Conservation (phyloP, 2,113 vertebrate species). For the Chloebia gouldiae region DNA sequence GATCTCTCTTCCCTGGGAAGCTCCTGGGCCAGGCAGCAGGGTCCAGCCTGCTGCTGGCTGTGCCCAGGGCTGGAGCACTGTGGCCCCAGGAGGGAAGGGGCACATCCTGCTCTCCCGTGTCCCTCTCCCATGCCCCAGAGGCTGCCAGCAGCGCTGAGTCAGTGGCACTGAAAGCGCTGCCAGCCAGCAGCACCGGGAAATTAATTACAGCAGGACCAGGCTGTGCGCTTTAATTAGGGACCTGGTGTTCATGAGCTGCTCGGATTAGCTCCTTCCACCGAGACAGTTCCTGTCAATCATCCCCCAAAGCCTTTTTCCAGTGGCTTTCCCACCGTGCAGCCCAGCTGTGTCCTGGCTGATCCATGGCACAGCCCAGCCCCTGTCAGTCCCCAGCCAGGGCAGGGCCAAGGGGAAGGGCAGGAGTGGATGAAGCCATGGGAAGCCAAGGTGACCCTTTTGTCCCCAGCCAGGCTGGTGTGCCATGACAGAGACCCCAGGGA, state of each 20-base stretch:
- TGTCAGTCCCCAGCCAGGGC: accelerated
- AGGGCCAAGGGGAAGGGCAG: neutral
- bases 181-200: neutral
- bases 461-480: neutral
- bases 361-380: neutral
- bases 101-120: neutral
- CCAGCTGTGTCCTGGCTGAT: neutral
- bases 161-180: neutral
- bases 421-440: neutral
- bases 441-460: neutral
- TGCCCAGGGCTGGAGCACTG: neutral
- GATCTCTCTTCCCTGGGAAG: neutral
- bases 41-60: neutral
- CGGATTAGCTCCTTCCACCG: neutral
- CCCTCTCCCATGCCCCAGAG: accelerated
- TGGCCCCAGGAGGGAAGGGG: neutral
- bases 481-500: neutral
- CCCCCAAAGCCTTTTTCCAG: neutral
- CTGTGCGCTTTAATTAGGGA: constrained; percentile 51
- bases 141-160: neutral
- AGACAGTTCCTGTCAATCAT: constrained; percentile 37
- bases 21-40: neutral
- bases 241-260: constrained; percentile 16
- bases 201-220: constrained; percentile 46
- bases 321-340: neutral